A percentile compares a stretch with the other conserved stretches of the same genome.
phyloP scores from a whole-genome alignment of 2,113 vertebrate genomes.

The Platysteira castanea region DNA sequence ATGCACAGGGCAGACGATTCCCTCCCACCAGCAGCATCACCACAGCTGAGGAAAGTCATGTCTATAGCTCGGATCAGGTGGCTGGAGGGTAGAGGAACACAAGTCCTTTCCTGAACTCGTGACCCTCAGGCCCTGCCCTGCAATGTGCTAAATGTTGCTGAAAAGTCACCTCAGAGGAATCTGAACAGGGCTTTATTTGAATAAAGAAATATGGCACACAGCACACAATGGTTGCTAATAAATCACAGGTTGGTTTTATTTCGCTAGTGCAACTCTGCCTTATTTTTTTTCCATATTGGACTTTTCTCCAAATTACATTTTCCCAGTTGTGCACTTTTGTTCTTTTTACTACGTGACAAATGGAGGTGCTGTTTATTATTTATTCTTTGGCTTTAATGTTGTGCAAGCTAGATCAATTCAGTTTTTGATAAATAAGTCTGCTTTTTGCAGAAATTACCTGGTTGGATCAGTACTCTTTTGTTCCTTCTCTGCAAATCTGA shows the following conservation, averaged over 20 bases:
- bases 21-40: background rate
- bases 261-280: background rate
- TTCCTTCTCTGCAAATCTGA: slow-evolving; percentile 31
- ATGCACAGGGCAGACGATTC: background rate
- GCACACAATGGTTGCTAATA: slow-evolving; percentile 29
- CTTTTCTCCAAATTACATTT: slow-evolving; percentile 50
- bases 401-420: slow-evolving; percentile 38
- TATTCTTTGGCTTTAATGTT: slow-evolving; percentile 56
- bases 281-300: slow-evolving; percentile 2
- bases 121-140: background rate
- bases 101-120: slow-evolving; percentile 24
- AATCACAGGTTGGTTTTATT: slow-evolving; percentile 42
- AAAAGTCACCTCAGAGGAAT: slow-evolving; percentile 39
- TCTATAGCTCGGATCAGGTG: background rate
- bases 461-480: slow-evolving; percentile 44
- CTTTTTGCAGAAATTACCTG: slow-evolving; percentile 56
- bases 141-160: background rate
- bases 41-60: background rate
- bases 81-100: slow-evolving; percentile 1
- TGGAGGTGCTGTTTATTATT: slow-evolving; percentile 59
- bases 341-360: slow-evolving; percentile 53
- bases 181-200: slow-evolving; percentile 4
- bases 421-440: slow-evolving; percentile 58
- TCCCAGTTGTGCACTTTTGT: slow-evolving; percentile 41
- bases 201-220: slow-evolving; percentile 33